Evolutionary conservation across 1,140 invertebrate species (phyloP), one percentile per base, ranked within the genome.

Genomic region (Macrosteles quadrilineatus): DNA sequence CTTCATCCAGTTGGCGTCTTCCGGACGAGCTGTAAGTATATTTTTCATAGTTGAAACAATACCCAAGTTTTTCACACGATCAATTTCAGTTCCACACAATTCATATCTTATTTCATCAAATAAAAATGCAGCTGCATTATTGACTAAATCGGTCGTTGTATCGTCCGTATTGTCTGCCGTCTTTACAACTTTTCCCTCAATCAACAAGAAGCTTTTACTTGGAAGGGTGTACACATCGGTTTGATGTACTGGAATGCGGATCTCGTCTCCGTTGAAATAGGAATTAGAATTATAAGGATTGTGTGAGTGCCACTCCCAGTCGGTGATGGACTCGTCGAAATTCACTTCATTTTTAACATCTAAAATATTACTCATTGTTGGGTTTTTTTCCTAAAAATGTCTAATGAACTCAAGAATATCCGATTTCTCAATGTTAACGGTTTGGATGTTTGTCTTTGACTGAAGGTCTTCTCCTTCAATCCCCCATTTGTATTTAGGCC

Each of bases 61-160:
- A 29, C 81, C 80, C 2, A 77, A 74, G 74, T 80, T 78, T 76
- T 78, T 78, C 59, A 74, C 76, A 50, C 74, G 66, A 77, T 84
- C 80, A 63, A 83, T 79, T 75, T 81, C 80, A 1, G 79, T 71
- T 23, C 76, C 79, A 74, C 80, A 81, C 2, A 83, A 6, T 74
- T 82, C 79, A 73, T 81, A 83, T 47, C 80, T 74, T 19, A 82
- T 80, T 72, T 82, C 80, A 70, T 80, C 77, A 75, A 84, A 83
- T n/a, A 83, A 70, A 76, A 78, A 77, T 30, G 76, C 72, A 1
- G 65, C 29, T 0, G 65, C 67, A 21, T 72, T 72, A 36, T 73
- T 69, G n/a, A 50, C 29, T 21, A 31, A 64, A 14, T 17, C 21
- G 2, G 36, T 43, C 2, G 62, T 64, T 12, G 29, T 43, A 36